Evolutionary conservation across 2,888 invertebrate species (phyloP), one percentile per base, ranked within the genome.

Genomic region (Zootermopsis nevadensis): DNA sequence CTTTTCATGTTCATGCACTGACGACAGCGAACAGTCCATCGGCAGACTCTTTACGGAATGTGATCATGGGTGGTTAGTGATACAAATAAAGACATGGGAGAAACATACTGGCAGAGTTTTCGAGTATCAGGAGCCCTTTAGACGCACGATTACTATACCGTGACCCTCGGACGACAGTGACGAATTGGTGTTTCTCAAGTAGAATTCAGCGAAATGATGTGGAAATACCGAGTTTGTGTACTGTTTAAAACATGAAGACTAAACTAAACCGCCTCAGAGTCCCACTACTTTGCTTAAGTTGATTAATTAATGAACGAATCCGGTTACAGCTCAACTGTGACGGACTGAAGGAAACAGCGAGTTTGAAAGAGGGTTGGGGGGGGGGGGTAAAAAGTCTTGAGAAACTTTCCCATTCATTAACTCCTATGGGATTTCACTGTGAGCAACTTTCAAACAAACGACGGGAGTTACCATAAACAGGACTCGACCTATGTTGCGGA

Each of bases 321-420:
- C 82, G 82, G 60, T 77, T 82, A 35, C 77, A 82, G 76, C 82
- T 77, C 67, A 72, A 81, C 82, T 76, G 55, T 82, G 76, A 82
- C 82, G 76, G 82, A 82, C 31, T 66, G 77, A 48, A 55, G 31
- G 31, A 31, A 48, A 15, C n/a, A 38, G 38, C n/a, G 30, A 15
- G 48, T 38, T 15, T 38, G n/a, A 24, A 27, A 53, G 35, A 53
- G 27, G 24, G 12, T 27, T 6, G 22, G 8, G 60, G n/a, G 6
- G 27, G 60, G 48, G 38, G 53, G 60, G n/a, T n/a, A 80, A 82
- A 35, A 27, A 76, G 82, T 53, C 76, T 76, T 60, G 31, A 66
- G 77, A 77, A 82, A 82, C 35, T 82, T 82, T 77, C 82, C 77
- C 38, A 60, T 82, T 82, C 82, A 82, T 82, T 82, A 77, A 77